Evolutionary conservation across 2,888 invertebrate species (phyloP).

Genomic region (Antitype chi): DNA sequence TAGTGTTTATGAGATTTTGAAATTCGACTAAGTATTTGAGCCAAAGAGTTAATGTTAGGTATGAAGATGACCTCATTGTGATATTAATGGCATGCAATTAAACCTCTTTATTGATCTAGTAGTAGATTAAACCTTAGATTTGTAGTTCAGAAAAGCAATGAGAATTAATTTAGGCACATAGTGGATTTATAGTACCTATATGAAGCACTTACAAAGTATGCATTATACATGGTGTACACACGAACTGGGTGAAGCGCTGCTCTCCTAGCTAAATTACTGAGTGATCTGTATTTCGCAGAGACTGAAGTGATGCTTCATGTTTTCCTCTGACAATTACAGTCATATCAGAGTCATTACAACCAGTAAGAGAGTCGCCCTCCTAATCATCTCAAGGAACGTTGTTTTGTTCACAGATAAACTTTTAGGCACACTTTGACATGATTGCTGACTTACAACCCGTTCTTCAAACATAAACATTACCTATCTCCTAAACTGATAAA

Average conservation of each 20-base stretch:
- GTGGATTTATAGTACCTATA: too few relatives aligned
- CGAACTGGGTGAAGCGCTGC: too few relatives aligned
- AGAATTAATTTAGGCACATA: too few relatives aligned
- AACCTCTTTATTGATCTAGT: neutral
- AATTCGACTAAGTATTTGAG: neutral
- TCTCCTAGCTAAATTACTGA: too few relatives aligned
- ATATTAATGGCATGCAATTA: neutral
- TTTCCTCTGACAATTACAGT: neutral
- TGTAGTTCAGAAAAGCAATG: neutral
- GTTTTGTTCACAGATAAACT: neutral
- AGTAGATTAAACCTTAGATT: too few relatives aligned
- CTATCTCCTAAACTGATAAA: conserved; percentile 43
- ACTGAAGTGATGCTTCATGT: neutral
- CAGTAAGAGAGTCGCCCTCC: neutral
- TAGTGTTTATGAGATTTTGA: neutral
- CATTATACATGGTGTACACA: too few relatives aligned
- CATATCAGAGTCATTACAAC: neutral
- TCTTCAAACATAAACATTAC: conserved; percentile 23
- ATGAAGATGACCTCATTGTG: neutral
- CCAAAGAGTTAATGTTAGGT: neutral
- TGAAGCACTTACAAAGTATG: too few relatives aligned
- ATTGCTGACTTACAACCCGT: conserved; percentile 5
- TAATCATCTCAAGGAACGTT: neutral
- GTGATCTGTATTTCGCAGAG: too few relatives aligned
- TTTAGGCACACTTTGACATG: neutral